Percentiles rank a stretch among this genome's conserved stretches.
These are phyloP conservation scores for Polyommatus iphigenia DNA, from an alignment of 2,888 invertebrate genomes.

Conservation along the genomic window DNA sequence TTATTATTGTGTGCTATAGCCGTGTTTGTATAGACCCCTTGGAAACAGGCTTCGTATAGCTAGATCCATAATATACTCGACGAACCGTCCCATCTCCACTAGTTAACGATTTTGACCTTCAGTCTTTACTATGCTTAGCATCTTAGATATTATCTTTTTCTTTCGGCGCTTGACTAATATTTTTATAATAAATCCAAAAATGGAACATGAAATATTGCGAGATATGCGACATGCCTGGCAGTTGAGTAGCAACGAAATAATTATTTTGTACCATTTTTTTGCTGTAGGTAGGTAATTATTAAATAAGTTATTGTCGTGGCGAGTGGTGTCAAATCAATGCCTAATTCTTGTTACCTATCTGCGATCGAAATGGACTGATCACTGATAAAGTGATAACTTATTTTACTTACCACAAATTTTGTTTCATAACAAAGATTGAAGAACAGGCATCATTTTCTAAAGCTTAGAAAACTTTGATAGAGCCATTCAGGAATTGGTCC, in stretches of 20 bases:
- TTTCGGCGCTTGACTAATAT: constrained; percentile 13
- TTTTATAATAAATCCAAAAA: background rate
- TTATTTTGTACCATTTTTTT: background rate
- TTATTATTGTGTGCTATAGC: constrained; percentile 51
- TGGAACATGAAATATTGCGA: background rate
- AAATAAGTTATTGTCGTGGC: background rate
- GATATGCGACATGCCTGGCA: background rate
- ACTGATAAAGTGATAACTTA: too few species aligned
- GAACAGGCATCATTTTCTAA: too few species aligned
- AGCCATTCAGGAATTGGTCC: too few species aligned
- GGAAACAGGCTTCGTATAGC: constrained; percentile 43
- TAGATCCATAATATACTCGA: constrained; percentile 42
- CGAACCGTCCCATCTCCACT: constrained; percentile 35
- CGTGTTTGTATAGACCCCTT: constrained; percentile 49
- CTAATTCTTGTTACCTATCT: too few species aligned
- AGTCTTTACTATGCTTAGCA: constrained; percentile 16
- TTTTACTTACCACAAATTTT: too few species aligned
- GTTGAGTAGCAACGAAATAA: background rate
- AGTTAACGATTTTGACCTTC: constrained; percentile 38
- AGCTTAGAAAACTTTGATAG: too few species aligned
- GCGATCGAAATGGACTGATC: too few species aligned
- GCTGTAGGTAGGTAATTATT: background rate
- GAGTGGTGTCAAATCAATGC: background rate
- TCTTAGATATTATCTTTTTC: constrained; percentile 13
- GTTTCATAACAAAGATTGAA: too few species aligned